Percentiles rank a stretch among this genome's conserved stretches.
Conservation (phyloP, 2,113 vertebrate species). For the Malaclemys terrapin region DNA sequence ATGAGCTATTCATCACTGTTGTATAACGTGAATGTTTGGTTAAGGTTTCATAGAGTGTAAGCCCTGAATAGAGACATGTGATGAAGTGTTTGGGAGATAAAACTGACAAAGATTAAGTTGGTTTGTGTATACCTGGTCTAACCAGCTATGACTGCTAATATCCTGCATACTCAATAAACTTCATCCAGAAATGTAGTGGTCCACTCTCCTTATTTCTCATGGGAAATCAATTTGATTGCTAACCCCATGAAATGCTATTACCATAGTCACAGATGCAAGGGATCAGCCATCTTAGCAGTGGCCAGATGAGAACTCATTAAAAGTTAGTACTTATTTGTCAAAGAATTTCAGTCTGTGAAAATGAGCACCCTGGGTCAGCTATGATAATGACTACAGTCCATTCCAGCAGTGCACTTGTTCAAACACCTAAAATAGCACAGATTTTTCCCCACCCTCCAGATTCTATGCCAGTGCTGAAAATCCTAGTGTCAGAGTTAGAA, state of each 20-base stretch:
- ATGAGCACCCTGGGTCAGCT: not conserved
- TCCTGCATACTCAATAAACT: conserved; percentile 60
- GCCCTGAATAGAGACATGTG: not conserved
- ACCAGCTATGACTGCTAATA: conserved; percentile 62
- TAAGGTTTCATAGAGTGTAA: not conserved
- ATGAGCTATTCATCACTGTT: not conserved
- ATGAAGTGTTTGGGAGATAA: not conserved
- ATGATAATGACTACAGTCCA: not conserved
- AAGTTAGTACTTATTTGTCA: conserved; percentile 34
- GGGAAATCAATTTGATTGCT: conserved; percentile 64
- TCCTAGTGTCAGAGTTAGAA: not conserved
- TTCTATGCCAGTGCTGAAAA: not conserved
- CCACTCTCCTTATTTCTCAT: conserved; percentile 38
- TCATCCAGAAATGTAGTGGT: not conserved
- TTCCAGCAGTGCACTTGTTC: not conserved
- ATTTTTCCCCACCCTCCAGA: accelerated
- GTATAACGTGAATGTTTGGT: not conserved
- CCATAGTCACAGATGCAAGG: conserved; percentile 15
- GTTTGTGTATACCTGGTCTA: conserved; percentile 40
- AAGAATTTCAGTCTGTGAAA: not conserved
- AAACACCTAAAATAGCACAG: not conserved
- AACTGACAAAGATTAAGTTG: not conserved
- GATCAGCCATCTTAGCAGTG: conserved; percentile 19
- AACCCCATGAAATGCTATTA: conserved; percentile 28
- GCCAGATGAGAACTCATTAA: conserved; percentile 1